Conservation (phyloP, 2,113 vertebrate genomes). For the Sphyrna mokarran region DNA sequence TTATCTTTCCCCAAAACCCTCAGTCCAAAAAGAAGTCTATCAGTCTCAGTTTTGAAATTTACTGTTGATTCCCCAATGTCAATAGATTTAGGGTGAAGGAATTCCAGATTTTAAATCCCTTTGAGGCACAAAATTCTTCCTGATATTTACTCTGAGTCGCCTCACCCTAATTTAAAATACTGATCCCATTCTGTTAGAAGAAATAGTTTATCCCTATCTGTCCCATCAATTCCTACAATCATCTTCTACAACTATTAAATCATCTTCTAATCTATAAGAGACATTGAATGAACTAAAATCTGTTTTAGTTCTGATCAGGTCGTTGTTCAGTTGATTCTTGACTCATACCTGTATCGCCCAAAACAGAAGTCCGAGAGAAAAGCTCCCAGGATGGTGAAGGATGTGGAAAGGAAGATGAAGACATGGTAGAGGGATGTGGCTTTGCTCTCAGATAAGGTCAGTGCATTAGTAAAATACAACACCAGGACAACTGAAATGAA, state of each 20-base stretch:
- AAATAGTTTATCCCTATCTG: background rate
- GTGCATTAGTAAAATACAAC: background rate
- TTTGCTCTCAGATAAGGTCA: background rate
- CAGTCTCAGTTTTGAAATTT: background rate
- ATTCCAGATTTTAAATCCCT: background rate
- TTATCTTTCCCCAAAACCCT: background rate
- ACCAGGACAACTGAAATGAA: conserved; percentile 18
- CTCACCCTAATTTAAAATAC: background rate
- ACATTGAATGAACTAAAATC: background rate
- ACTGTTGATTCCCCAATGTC: background rate
- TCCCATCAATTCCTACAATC: background rate
- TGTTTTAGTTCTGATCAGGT: background rate
- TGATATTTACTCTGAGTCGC: background rate
- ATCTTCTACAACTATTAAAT: background rate
- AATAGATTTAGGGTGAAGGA: background rate
- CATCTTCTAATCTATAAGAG: background rate
- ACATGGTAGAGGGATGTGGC: conserved; percentile 31
- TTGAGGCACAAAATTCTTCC: background rate
- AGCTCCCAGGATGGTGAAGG: conserved; percentile 25
- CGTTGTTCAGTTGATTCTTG: background rate
- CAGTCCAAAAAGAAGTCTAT: background rate
- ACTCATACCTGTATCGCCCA: conserved; percentile 28
- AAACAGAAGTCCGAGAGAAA: conserved; percentile 10
- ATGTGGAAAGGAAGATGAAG: background rate
- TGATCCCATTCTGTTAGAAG: too few species aligned